A percentile compares a stretch with the other conserved stretches of the same genome.
Evolutionary conservation across 2,888 invertebrate genomes (phyloP).

Genomic region (Drosophila siamana): DNA sequence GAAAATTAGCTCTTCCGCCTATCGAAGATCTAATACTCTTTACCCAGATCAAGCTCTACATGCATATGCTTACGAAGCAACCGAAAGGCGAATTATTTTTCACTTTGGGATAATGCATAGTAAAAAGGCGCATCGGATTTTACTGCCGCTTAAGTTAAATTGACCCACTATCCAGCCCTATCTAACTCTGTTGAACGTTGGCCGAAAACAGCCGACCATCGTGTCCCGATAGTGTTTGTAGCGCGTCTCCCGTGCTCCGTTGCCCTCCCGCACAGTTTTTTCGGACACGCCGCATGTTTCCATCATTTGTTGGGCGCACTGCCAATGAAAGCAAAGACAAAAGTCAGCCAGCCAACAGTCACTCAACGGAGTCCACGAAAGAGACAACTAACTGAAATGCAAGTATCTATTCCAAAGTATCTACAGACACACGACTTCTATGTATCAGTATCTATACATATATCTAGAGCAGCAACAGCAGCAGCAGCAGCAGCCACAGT

Average conservation of each 20-base stretch:
- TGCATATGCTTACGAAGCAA: not conserved
- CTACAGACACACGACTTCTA: not conserved
- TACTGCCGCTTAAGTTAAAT: slow-evolving; percentile 58
- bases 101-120: not conserved
- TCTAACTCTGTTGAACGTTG: slow-evolving; percentile 45
- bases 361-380: slow-evolving; percentile 57
- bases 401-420: slow-evolving; percentile 53
- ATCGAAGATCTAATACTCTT: slow-evolving; percentile 10
- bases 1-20: not conserved
- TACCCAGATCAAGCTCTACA: not conserved
- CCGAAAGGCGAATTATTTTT: not conserved
- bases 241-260: slow-evolving; percentile 24
- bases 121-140: not conserved
- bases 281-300: slow-evolving; percentile 60
- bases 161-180: slow-evolving; percentile 57
- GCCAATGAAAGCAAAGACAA: slow-evolving; percentile 72
- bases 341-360: slow-evolving; percentile 63
- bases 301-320: slow-evolving; percentile 72
- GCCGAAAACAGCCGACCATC: not conserved
- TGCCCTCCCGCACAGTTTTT: slow-evolving; percentile 62
- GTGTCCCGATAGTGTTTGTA: slow-evolving; percentile 26
- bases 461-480: slow-evolving; percentile 4
- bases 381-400: slow-evolving; percentile 57
- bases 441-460: not conserved
- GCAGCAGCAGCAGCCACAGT: no score